phyloP scores from a whole-genome alignment of 1,140 invertebrate species.

The Triops cancriformis region DNA sequence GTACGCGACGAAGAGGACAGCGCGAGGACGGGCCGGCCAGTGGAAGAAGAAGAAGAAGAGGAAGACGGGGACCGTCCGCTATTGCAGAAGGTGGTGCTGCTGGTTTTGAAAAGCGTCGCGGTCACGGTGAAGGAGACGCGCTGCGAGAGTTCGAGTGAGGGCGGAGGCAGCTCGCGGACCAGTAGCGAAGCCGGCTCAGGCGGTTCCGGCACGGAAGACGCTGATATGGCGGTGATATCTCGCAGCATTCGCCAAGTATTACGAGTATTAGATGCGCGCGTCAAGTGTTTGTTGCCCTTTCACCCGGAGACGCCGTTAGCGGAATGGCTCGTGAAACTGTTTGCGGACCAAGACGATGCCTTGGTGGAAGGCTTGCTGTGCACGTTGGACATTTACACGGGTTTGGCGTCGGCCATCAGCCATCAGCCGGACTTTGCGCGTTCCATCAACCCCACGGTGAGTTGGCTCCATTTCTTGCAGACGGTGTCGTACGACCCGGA shows the following conservation, averaged over 20 bases:
- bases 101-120: conserved; percentile 78
- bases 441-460: conserved; percentile 53
- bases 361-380: conserved; percentile 87
- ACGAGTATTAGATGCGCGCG: conserved; percentile 63
- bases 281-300: conserved; percentile 69
- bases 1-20: conserved; percentile 37
- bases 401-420: conserved; percentile 34
- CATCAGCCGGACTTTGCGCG: conserved; percentile 59
- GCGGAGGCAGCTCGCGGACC: conserved; percentile 47
- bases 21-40: conserved; percentile 27
- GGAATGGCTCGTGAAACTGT: conserved; percentile 77
- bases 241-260: conserved; percentile 69
- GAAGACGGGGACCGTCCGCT: conserved; percentile 49
- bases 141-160: conserved; percentile 55
- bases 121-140: conserved; percentile 81
- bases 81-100: conserved; percentile 70
- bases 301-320: conserved; percentile 77
- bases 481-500: conserved; percentile 73
- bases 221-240: conserved; percentile 79
- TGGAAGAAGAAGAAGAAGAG: conserved; percentile 33
- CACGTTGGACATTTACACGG: conserved; percentile 74
- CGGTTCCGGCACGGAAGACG: conserved; percentile 45
- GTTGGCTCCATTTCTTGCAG: conserved; percentile 72
- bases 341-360: conserved; percentile 83
- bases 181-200: conserved; percentile 49